Conservation (phyloP, 2,797 vertebrate species). For the Sandelia bainsii region DNA sequence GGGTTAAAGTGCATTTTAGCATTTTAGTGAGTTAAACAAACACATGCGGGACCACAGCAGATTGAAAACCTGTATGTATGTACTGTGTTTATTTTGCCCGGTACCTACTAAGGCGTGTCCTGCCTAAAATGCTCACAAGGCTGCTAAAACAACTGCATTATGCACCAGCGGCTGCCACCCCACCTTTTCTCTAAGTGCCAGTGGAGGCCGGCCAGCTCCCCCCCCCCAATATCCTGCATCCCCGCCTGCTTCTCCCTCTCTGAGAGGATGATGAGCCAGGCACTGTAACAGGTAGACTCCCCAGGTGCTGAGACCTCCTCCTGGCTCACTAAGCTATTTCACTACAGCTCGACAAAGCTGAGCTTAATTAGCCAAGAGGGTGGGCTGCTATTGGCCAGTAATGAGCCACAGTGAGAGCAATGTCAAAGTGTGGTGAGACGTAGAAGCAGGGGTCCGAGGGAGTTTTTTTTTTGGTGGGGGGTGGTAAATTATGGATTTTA, state of each 20-base stretch:
- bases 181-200: conserved; percentile 40
- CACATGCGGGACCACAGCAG: neutral
- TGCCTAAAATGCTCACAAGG: conserved; percentile 83
- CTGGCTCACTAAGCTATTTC: conserved; percentile 88
- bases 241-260: conserved; percentile 27
- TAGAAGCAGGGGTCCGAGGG: conserved; percentile 79
- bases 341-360: conserved; percentile 91
- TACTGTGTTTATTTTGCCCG: conserved; percentile 4
- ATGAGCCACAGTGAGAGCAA: conserved; percentile 79
- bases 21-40: conserved; percentile 29
- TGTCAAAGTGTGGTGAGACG: conserved; percentile 84
- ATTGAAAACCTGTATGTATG: too few relatives aligned
- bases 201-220: conserved; percentile 80
- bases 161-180: conserved; percentile 76
- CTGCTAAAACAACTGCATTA: conserved; percentile 84
- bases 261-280: conserved; percentile 78
- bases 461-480: conserved; percentile 80
- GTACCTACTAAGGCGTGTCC: conserved; percentile 57
- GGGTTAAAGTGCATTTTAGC: neutral
- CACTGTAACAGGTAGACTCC: conserved; percentile 90
- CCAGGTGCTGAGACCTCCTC: conserved; percentile 91
- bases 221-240: conserved; percentile 15
- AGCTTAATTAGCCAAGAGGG: conserved; percentile 92
- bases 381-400: conserved; percentile 86
- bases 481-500: conserved; percentile 98